Percentiles rank a stretch among this genome's conserved stretches.
Conservation (phyloP, 2,797 vertebrate genomes). For the Typhlichthys subterraneus region DNA sequence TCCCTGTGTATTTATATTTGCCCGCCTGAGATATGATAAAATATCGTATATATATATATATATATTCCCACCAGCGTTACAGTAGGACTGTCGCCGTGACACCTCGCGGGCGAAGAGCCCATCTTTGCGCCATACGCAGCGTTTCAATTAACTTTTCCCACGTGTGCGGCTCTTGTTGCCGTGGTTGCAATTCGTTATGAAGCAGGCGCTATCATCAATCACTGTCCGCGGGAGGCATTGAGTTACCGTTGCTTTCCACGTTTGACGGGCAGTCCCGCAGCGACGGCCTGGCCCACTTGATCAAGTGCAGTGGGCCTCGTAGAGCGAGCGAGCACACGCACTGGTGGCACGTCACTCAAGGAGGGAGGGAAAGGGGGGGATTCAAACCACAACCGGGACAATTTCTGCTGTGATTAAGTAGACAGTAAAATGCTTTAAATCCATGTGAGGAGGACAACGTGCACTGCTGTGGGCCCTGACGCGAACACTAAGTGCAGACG, state of each 20-base stretch:
- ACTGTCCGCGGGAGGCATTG: constrained; percentile 77
- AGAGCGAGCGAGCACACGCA: constrained; percentile 60
- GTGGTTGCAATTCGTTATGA: constrained; percentile 66
- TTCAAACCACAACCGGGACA: constrained; percentile 71
- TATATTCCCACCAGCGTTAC: constrained; percentile 31
- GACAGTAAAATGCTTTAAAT: constrained; percentile 66
- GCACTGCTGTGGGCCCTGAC: constrained; percentile 46
- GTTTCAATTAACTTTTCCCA: constrained; percentile 79
- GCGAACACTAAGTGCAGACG: constrained; percentile 55
- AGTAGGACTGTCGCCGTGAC: constrained; percentile 13
- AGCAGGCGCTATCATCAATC: constrained; percentile 76
- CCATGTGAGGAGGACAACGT: constrained; percentile 51
- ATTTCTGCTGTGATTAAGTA: constrained; percentile 79
- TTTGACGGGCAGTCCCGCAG: constrained; percentile 77
- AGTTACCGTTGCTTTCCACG: constrained; percentile 75
- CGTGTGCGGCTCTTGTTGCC: constrained; percentile 61
- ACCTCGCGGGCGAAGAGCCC: constrained; percentile 54
- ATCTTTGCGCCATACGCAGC: constrained; percentile 61
- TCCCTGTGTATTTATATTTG: constrained; percentile 26
- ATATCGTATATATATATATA: constrained; percentile 1
- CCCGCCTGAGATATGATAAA: constrained; percentile 20
- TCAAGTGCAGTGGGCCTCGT: constrained; percentile 71
- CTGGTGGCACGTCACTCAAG: constrained; percentile 56
- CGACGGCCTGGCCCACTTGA: constrained; percentile 66
- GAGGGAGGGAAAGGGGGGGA: constrained; percentile 43